Evolutionary conservation across 2,888 invertebrate genomes (phyloP).

Genomic region (Eristalinus aeneus): DNA sequence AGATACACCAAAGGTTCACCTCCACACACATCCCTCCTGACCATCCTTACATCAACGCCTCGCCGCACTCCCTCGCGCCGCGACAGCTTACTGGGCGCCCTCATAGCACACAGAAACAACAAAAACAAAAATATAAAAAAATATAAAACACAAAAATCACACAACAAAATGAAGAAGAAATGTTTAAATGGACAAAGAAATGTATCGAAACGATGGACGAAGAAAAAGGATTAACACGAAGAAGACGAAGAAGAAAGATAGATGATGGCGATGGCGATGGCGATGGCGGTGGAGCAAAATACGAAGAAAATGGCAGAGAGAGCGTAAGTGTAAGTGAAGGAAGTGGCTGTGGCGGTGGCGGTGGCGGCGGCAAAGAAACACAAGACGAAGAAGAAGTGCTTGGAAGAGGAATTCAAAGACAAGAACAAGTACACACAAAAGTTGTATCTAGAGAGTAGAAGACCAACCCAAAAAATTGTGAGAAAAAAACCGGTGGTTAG

Average conservation of each 20-base stretch:
- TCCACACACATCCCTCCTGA: neutral
- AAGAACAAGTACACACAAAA: constrained; percentile 27
- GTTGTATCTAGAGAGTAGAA: constrained; percentile 40
- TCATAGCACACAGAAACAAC: constrained; percentile 12
- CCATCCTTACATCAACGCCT: neutral
- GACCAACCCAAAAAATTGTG: constrained; percentile 73
- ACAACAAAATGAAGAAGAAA: neutral
- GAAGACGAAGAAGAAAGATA: constrained; percentile 25
- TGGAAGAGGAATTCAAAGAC: neutral
- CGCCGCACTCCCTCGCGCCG: neutral
- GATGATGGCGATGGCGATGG: constrained; percentile 72
- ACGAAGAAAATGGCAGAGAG: neutral
- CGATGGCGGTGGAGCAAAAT: constrained; percentile 20
- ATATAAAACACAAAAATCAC: constrained; percentile 64
- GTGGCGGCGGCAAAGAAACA: neutral
- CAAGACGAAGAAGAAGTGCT: constrained; percentile 7
- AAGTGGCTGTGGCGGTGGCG: no score
- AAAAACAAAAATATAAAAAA: constrained; percentile 52
- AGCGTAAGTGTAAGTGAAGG: neutral
- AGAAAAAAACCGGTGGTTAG: constrained; percentile 72
- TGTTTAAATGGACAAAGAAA: neutral
- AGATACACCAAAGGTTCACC: constrained; percentile 12
- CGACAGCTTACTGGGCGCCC: neutral
- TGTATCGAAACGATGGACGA: constrained; percentile 3
- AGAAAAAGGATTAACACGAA: constrained; percentile 60